phyloP scores from a whole-genome alignment of 2,888 invertebrate species.

The Chymomyza fuscimana region DNA sequence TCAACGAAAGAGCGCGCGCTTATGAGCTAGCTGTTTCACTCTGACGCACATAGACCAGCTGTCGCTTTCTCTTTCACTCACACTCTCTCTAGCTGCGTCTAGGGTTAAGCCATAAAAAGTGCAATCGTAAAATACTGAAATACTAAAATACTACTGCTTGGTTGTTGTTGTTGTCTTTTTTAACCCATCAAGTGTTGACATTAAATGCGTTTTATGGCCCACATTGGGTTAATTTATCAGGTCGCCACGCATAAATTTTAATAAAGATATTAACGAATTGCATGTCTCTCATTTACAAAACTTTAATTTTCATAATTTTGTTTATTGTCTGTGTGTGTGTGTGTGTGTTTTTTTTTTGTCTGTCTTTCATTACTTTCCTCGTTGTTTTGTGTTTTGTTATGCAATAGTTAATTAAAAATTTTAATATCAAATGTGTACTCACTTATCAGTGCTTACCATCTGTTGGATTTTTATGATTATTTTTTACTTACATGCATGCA shows the following conservation, averaged over 20 bases:
- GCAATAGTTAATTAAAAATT: constrained; percentile 69
- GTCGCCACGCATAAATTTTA: constrained; percentile 50
- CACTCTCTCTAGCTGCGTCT: neutral
- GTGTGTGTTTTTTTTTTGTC: constrained; percentile 7
- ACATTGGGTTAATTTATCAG: constrained; percentile 63
- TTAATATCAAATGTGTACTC: constrained; percentile 64
- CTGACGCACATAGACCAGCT: neutral
- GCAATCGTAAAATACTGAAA: constrained; percentile 67
- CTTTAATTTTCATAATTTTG: constrained; percentile 64
- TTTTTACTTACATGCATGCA: constrained; percentile 25
- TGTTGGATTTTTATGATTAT: constrained; percentile 15
- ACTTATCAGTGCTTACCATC: constrained; percentile 48
- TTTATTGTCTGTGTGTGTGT: constrained; percentile 9
- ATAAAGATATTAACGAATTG: constrained; percentile 44
- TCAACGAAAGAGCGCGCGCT: constrained; percentile 44
- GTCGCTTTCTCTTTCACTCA: neutral
- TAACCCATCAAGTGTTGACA: constrained; percentile 31
- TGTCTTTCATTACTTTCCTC: constrained; percentile 14
- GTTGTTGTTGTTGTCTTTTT: constrained; percentile 18
- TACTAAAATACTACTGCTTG: constrained; percentile 18
- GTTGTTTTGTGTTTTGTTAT: constrained; percentile 35
- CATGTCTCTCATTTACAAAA: constrained; percentile 16
- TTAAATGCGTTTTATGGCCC: constrained; percentile 64
- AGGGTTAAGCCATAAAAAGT: constrained; percentile 59
- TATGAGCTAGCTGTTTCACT: neutral